Conservation (phyloP, 37 sponge, comb jelly and placozoan species). For the Theonella swinhoei region DNA sequence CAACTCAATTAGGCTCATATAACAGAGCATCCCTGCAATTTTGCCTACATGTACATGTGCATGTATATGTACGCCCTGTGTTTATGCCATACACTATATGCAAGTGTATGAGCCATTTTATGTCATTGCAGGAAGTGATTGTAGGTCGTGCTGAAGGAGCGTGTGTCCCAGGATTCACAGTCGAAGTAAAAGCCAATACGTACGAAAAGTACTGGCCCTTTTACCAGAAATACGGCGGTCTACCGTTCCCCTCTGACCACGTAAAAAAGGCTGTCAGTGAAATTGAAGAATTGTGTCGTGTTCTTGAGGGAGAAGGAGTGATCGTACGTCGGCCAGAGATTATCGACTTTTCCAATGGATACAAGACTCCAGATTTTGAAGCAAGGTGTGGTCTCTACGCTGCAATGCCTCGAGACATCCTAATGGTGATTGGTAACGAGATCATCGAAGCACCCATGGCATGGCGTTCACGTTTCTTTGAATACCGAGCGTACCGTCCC, state of each 20-base stretch:
- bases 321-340: slow-evolving; percentile 60
- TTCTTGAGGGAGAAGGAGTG: slow-evolving; percentile 70
- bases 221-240: slow-evolving; percentile 39
- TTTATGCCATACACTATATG: too few relatives aligned
- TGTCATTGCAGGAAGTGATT: slow-evolving; percentile 64
- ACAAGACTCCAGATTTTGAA: slow-evolving; percentile 74
- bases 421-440: slow-evolving; percentile 73
- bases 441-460: slow-evolving; percentile 91
- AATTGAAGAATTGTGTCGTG: slow-evolving; percentile 58
- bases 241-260: slow-evolving; percentile 45
- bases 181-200: slow-evolving; percentile 68
- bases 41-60: too few relatives aligned
- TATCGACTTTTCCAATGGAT: slow-evolving; percentile 34
- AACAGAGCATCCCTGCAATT: too few relatives aligned
- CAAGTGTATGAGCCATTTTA: too few relatives aligned
- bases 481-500: slow-evolving; percentile 70
- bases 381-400: slow-evolving; percentile 37
- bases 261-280: slow-evolving; percentile 52
- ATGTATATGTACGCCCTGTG: too few relatives aligned
- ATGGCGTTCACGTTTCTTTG: slow-evolving; percentile 81
- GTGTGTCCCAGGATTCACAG: slow-evolving; percentile 45
- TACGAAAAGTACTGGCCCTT: slow-evolving; percentile 58
- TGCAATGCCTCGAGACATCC: slow-evolving; percentile 75
- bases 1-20: too few relatives aligned
- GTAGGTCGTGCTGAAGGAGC: slow-evolving; percentile 69